Conservation (phyloP, 2,888 invertebrate genomes). For the Omphaloscelis lunosa region DNA sequence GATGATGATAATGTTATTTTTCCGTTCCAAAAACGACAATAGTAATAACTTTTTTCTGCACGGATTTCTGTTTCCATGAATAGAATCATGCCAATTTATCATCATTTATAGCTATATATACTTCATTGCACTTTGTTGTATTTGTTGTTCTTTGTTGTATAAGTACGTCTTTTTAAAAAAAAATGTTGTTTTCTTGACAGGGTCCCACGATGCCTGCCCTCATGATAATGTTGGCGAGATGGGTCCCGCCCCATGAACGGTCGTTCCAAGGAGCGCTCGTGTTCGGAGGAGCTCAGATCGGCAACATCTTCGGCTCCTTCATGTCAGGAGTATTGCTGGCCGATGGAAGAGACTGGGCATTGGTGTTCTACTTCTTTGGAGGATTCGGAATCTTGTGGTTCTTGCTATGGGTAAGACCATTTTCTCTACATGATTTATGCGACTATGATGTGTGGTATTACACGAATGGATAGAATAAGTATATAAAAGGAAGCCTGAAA, state of each 20-base stretch:
- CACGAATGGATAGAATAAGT: no score
- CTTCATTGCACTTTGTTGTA: neutral
- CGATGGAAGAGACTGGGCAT: constrained; percentile 88
- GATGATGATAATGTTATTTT: no score
- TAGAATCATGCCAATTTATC: neutral
- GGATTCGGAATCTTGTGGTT: constrained; percentile 90
- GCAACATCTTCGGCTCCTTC: constrained; percentile 89
- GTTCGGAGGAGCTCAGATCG: constrained; percentile 91
- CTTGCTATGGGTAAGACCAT: constrained; percentile 83
- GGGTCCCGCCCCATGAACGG: constrained; percentile 91
- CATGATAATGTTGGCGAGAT: constrained; percentile 91
- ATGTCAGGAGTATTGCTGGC: constrained; percentile 89
- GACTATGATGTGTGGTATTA: no score
- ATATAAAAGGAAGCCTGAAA: no score
- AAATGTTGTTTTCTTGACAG: constrained; percentile 73
- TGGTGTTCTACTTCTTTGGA: constrained; percentile 91
- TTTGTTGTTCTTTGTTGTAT: neutral
- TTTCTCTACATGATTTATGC: neutral
- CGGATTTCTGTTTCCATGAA: neutral
- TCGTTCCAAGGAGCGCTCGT: constrained; percentile 91
- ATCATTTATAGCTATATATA: no score
- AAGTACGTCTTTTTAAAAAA: neutral
- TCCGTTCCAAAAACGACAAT: neutral
- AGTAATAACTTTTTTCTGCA: neutral
- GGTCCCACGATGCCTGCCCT: constrained; percentile 94